Conservation (phyloP, 1,140 invertebrate species). For the Portunus trituberculatus region DNA sequence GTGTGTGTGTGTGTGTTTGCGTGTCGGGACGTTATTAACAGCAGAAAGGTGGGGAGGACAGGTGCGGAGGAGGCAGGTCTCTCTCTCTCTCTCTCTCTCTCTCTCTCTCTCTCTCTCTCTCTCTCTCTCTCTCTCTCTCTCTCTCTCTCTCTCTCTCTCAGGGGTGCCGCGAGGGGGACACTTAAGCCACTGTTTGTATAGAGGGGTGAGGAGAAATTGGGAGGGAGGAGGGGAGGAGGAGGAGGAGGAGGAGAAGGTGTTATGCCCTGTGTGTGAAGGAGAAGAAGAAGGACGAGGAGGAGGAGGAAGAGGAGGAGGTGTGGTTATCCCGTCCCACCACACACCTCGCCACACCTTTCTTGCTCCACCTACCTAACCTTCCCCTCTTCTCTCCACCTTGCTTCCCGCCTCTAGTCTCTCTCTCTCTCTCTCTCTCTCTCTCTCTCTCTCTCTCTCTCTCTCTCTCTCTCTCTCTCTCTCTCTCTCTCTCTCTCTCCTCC, state of each 20-base stretch:
- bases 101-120: constrained; percentile 24
- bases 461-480: constrained; percentile 50
- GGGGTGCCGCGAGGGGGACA: too few relatives aligned
- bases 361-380: not conserved
- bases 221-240: not conserved
- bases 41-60: not conserved
- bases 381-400: not conserved
- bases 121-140: constrained; percentile 12
- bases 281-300: not conserved
- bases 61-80: not conserved
- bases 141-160: not conserved
- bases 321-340: not conserved
- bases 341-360: not conserved
- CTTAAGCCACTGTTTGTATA: too few relatives aligned
- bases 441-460: constrained; percentile 33
- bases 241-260: too few relatives aligned
- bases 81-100: constrained; percentile 32
- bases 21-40: not conserved
- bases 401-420: not conserved
- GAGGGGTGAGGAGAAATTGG: too few relatives aligned
- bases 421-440: not conserved
- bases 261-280: not conserved
- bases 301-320: not conserved
- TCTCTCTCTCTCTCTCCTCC: not conserved
- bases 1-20: constrained; percentile 22